Evolutionary conservation across 2,113 vertebrate genomes (phyloP), one percentile per base, ranked within the genome.

Genomic region (Donacobius atricapilla): DNA sequence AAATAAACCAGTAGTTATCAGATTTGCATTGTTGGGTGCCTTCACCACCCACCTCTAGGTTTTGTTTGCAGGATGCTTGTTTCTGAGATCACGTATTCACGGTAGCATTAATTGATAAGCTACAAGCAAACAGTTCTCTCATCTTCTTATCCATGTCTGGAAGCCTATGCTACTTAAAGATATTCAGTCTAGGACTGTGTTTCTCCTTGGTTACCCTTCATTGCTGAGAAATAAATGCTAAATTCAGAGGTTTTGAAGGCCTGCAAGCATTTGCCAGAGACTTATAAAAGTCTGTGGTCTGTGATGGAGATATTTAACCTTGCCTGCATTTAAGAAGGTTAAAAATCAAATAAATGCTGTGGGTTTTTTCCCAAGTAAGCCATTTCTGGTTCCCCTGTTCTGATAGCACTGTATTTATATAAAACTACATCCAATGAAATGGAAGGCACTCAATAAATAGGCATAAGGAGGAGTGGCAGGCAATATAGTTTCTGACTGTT

Each of bases 241-340:
- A 94, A 93, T 91, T 81, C 53, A 76, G 89, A 68, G 22, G 45
- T 92, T 95, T 64, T 66, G 71, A 86, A 92, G 77, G 33, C 76
- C 56, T 33, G 17, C 11, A 76, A 87, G 45, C 11, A 76, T 91
- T 96, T 94, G 20, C 45, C 58, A 84, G 33, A 94, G 33, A 50
- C 42, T 72, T 58, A 45, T 20, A 82, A 72, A 87, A 56, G 44
- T 75, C 37, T 58, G 18, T 73, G 11, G 14, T 76, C 69, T 90
- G 54, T 68, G 28, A 83, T 45, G 28, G 50, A 75, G 35, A 15
- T 84, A 47, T 91, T 81, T 89, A 58, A 87, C 20, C 31, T 93
- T 35, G 39, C 39, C 37, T 82, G 31, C 25, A 57, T 60, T 87
- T 60, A 60, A 82, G 53, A 79, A 64, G 12, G 19, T 17, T 83